Evolutionary conservation across 23 tunicate genomes (phyloP).

Genomic region (Trididemnum miniatum): DNA sequence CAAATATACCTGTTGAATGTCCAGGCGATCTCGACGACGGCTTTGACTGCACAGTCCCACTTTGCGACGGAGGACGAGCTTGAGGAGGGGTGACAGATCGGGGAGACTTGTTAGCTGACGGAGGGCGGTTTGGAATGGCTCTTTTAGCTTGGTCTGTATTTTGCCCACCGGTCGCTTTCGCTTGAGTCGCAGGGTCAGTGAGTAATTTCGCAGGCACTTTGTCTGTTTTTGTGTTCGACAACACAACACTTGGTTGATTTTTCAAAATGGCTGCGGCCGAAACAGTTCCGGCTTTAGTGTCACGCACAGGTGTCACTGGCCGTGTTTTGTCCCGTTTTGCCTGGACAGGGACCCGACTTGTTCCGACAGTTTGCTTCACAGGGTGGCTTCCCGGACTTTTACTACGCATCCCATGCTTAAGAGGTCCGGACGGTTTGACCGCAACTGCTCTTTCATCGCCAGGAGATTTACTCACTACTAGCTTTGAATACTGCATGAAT

Average conservation of each 20-base stretch:
- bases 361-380: neutral
- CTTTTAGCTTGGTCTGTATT: slow-evolving; percentile 22
- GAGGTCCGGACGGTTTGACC: neutral
- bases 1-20: no score
- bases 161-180: slow-evolving; percentile 34
- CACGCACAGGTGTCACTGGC: slow-evolving; percentile 32
- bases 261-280: slow-evolving; percentile 3
- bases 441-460: slow-evolving; percentile 14
- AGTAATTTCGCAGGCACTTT: neutral
- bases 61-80: slow-evolving; percentile 2
- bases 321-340: slow-evolving; percentile 37
- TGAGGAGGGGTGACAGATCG: slow-evolving; percentile 56
- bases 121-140: slow-evolving; percentile 9
- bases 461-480: slow-evolving; percentile 21
- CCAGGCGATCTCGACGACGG: slow-evolving; percentile 14
- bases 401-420: neutral
- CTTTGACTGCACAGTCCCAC: slow-evolving; percentile 15
- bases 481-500: neutral
- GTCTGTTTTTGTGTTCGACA: neutral
- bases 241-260: neutral
- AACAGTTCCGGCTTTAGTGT: neutral
- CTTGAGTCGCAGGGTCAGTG: slow-evolving; percentile 14
- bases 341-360: neutral
- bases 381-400: slow-evolving; percentile 16
- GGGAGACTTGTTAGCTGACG: slow-evolving; percentile 33